Conservation (phyloP, 2,888 invertebrate species). For the Agrochola lota region DNA sequence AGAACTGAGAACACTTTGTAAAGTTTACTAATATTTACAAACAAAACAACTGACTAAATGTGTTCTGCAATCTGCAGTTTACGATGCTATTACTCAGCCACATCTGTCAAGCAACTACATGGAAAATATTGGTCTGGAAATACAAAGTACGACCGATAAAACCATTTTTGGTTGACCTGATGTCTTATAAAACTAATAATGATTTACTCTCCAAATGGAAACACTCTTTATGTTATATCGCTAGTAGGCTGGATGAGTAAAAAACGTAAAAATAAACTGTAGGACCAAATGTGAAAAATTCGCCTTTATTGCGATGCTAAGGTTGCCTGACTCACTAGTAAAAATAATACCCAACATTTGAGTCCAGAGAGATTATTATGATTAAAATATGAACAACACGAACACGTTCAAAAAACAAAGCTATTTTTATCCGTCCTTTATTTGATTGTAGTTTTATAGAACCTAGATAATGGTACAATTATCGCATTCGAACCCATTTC, state of each 20-base stretch:
- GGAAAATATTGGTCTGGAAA: background rate
- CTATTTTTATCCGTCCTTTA: background rate
- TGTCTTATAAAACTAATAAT: background rate
- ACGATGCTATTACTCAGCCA: constrained; percentile 19
- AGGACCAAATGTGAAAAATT: background rate
- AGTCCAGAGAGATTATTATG: background rate
- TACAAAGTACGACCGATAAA: background rate
- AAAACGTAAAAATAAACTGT: constrained; percentile 20
- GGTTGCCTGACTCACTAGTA: constrained; percentile 11
- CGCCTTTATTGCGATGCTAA: constrained; percentile 6
- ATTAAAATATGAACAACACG: constrained; percentile 22
- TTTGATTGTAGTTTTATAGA: background rate
- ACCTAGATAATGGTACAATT: background rate
- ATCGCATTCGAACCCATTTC: background rate
- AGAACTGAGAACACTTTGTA: constrained; percentile 91
- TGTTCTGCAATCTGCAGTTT: constrained; percentile 25
- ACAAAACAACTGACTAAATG: constrained; percentile 16
- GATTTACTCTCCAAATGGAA: background rate
- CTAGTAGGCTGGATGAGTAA: constrained; percentile 16
- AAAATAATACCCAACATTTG: constrained; percentile 14
- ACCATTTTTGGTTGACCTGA: background rate
- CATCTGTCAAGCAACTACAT: constrained; percentile 29
- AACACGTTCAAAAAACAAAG: constrained; percentile 4
- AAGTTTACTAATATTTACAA: constrained; percentile 74
- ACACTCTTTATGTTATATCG: background rate